Percentiles rank a stretch among this genome's conserved stretches.
Evolutionary conservation across 2,888 invertebrate species (phyloP).

Genomic region (Sericinus montela): DNA sequence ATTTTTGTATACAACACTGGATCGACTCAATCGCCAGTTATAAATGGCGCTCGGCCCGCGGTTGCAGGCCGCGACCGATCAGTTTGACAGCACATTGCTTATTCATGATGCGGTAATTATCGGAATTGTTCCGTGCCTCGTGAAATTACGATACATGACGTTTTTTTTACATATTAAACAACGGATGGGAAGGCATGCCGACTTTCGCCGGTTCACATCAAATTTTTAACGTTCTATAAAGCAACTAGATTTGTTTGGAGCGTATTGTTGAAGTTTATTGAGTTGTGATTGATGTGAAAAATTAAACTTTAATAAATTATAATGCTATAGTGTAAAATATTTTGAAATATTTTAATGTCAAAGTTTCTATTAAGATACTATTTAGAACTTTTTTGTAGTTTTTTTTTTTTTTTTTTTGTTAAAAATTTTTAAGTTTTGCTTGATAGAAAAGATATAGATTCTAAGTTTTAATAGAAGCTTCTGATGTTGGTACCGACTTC

Average conservation of each 20-base stretch:
- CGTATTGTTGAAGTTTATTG: background rate
- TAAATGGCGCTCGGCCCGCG: conserved; percentile 11
- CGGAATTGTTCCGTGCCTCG: conserved; percentile 43
- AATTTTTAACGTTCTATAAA: conserved; percentile 4
- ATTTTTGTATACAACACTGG: no score
- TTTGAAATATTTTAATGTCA: no score
- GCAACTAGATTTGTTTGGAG: conserved; percentile 6
- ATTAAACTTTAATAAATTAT: no score
- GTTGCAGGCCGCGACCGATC: conserved; percentile 27
- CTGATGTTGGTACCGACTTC: no score
- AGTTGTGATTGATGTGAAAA: no score
- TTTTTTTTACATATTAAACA: conserved; percentile 30
- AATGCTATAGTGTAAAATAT: no score
- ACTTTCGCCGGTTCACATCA: conserved; percentile 3
- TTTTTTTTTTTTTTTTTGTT: no score
- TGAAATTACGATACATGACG: conserved; percentile 39
- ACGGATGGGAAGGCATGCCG: conserved; percentile 22
- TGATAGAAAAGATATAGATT: no score
- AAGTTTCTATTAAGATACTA: no score
- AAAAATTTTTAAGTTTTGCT: no score
- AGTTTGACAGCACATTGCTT: conserved; percentile 54
- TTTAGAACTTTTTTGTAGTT: no score
- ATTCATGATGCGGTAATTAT: conserved; percentile 61
- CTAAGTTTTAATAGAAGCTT: no score
- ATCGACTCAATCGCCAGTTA: background rate